These are phyloP conservation scores for Mamestra configurata DNA, from an alignment of 1,140 invertebrate species.

Conservation along the genomic window DNA sequence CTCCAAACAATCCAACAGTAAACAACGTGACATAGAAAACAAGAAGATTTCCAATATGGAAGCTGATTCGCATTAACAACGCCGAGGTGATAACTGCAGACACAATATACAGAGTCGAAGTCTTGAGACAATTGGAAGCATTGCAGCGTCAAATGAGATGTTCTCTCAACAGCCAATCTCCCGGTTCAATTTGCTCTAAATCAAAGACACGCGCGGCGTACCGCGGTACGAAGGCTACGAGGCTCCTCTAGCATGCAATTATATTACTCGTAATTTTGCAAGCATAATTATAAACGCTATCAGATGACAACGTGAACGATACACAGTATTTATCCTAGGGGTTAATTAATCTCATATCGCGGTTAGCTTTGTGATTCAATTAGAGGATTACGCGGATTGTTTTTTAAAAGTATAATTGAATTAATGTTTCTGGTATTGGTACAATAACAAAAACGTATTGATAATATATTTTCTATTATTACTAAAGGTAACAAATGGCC, in stretches of 20 bases:
- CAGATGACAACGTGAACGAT: slow-evolving; percentile 56
- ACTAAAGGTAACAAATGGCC: no score
- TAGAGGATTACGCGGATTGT: slow-evolving; percentile 22
- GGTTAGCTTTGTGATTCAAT: slow-evolving; percentile 42
- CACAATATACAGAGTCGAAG: slow-evolving; percentile 67
- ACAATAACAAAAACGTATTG: not conserved
- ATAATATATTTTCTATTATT: no score
- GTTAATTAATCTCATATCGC: slow-evolving; percentile 51
- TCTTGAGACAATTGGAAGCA: slow-evolving; percentile 77
- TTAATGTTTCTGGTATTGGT: not conserved
- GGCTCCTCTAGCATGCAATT: slow-evolving; percentile 54
- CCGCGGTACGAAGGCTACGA: slow-evolving; percentile 12
- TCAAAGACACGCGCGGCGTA: slow-evolving; percentile 65
- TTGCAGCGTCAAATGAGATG: slow-evolving; percentile 82
- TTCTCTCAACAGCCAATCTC: slow-evolving; percentile 77
- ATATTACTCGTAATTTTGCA: slow-evolving; percentile 60
- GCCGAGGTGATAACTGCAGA: slow-evolving; percentile 59
- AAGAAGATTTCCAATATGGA: slow-evolving; percentile 45
- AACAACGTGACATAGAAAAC: not conserved
- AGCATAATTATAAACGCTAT: slow-evolving; percentile 66
- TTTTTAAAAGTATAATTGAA: slow-evolving; percentile 24
- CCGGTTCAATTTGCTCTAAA: slow-evolving; percentile 84
- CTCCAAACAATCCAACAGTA: not conserved
- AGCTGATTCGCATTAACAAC: slow-evolving; percentile 59
- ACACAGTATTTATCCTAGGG: slow-evolving; percentile 48